A percentile compares a stretch with the other conserved stretches of the same genome.
Evolutionary conservation across 2,113 vertebrate species (phyloP).

Genomic region (Bolborhynchus lineola): DNA sequence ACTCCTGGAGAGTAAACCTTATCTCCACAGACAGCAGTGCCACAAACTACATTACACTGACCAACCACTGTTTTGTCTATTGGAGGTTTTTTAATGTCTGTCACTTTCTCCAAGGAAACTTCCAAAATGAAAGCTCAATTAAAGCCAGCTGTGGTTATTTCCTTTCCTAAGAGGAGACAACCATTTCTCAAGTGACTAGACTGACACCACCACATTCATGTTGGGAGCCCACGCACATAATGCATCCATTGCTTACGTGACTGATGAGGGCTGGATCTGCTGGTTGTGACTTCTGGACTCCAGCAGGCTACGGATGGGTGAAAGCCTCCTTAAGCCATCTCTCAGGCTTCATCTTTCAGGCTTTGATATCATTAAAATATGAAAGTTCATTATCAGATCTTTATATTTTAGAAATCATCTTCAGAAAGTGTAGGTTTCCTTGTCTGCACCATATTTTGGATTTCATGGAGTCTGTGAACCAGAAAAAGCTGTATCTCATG

Average conservation of each 20-base stretch:
- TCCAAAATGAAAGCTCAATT: background rate
- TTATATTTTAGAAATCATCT: background rate
- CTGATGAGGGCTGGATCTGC: background rate
- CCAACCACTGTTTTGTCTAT: background rate
- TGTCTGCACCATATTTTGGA: background rate
- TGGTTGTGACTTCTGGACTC: background rate
- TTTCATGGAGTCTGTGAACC: background rate
- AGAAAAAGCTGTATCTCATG: background rate
- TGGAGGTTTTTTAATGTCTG: background rate
- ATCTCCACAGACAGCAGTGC: background rate
- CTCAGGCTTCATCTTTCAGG: background rate
- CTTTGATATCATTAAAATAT: background rate
- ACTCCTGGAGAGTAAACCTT: background rate
- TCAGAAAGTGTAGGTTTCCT: background rate
- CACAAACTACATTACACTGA: background rate
- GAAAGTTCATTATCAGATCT: background rate
- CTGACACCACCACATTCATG: background rate
- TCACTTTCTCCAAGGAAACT: background rate
- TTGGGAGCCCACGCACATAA: background rate
- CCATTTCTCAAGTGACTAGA: background rate
- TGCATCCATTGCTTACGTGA: background rate
- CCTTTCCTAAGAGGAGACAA: background rate
- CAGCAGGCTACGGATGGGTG: background rate
- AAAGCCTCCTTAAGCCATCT: background rate
- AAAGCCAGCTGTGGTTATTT: background rate